Base-by-base conservation (phyloP, 2,888 invertebrate genomes). In the Salticus scenicus region DNA sequence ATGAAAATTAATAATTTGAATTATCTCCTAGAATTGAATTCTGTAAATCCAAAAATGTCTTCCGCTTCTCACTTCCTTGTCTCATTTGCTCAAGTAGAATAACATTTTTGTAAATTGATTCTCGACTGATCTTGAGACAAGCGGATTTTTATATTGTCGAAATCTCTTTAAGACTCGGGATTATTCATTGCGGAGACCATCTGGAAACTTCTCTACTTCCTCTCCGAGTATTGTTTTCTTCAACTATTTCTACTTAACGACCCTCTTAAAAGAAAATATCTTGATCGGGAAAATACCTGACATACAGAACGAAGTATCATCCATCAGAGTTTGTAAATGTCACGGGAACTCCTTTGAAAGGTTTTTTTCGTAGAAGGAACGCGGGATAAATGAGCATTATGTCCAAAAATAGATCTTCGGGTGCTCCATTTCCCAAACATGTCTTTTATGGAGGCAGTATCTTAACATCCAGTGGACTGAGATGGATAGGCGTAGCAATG, bases 301-400 rank as follows among this genome's bases (percentile, higher is more conserved):
- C 57, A n/a, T n/a, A n/a, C n/a, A 57, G 24, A 24, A 1, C 24
- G 17, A 24, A 57, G 20, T 57, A 57, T 24, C 57, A 57, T 57
- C 57, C 57, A 57, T 57, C 57, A 57, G 24, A 24, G 57, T 57
- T 57, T 57, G 24, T 57, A 57, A 57, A 57, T 57, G 57, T 57
- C 57, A 57, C 57, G 20, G 24, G 24, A 57, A 57, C 57, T 57
- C 57, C 57, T 57, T 24, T 57, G 57, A 57, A 57, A 57, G 57
- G 57, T 57, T 57, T 57, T 57, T n/a, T n/a, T 57, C 57, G 5
- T 2, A 47, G 42, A 47, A 7, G 57, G 24, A 24, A 57, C 57
- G 7, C 24, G 57, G 57, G 57, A 57, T 57, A 57, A 57, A 24
- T 57, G 57, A 57, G 24, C 57, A 57, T 24, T 57, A 24, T 57